Evolutionary conservation across 2,888 invertebrate species (phyloP).

Genomic region (Tricholauxania praeusta): DNA sequence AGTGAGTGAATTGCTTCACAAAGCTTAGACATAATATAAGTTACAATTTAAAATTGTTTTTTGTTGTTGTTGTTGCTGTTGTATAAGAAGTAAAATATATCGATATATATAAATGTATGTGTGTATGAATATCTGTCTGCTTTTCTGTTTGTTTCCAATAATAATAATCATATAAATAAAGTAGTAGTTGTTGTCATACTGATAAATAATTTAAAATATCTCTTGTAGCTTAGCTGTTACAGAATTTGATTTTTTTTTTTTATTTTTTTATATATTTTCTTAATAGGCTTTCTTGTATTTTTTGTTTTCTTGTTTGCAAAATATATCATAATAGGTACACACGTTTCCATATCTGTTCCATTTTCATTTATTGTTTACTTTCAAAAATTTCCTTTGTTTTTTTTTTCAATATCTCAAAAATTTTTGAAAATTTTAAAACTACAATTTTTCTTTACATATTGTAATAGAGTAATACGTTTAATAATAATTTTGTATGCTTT

Average conservation of each 20-base stretch:
- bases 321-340: slow-evolving; percentile 33
- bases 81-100: slow-evolving; percentile 34
- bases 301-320: slow-evolving; percentile 17
- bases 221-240: background rate
- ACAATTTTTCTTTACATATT: too few relatives aligned
- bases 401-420: too few relatives aligned
- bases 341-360: slow-evolving; percentile 31
- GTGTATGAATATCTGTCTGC: background rate
- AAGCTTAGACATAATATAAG: too few relatives aligned
- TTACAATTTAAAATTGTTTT: too few relatives aligned
- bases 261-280: too few relatives aligned
- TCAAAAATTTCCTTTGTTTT: background rate
- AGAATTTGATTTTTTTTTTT: too few relatives aligned
- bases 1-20: too few relatives aligned
- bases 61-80: background rate
- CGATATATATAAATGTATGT: slow-evolving; percentile 7
- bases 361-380: slow-evolving; percentile 22
- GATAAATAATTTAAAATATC: slow-evolving; percentile 20
- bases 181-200: background rate
- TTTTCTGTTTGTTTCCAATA: background rate
- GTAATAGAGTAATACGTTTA: too few relatives aligned
- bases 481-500: too few relatives aligned
- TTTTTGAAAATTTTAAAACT: too few relatives aligned
- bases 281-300: background rate
- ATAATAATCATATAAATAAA: slow-evolving; percentile 16